These are phyloP conservation scores for Papilio polyxenes DNA, from an alignment of 1,140 invertebrate species.

Conservation along the genomic window DNA sequence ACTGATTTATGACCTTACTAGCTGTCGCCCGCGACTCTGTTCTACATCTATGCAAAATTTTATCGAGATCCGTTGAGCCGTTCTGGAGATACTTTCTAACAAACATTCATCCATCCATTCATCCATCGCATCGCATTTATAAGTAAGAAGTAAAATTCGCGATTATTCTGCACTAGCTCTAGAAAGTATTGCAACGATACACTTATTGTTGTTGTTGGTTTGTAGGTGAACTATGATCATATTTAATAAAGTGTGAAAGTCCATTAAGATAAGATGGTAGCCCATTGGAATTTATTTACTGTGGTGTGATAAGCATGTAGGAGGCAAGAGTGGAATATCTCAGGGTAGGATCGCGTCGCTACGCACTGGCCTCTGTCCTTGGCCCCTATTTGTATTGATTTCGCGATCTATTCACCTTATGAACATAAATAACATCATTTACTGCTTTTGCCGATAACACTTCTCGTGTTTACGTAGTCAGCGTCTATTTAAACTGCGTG, in stretches of 20 bases:
- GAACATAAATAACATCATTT: constrained; percentile 29
- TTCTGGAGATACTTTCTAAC: too few relatives aligned
- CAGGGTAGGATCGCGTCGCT: constrained; percentile 50
- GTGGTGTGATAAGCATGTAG: not conserved
- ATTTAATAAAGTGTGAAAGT: constrained; percentile 34
- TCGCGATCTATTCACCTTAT: constrained; percentile 24
- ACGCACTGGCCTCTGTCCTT: constrained; percentile 59
- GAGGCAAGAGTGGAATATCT: constrained; percentile 49
- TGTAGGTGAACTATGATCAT: constrained; percentile 20
- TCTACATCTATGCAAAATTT: too few relatives aligned
- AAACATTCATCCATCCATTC: too few relatives aligned
- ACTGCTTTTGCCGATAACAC: constrained; percentile 28
- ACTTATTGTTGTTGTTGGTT: not conserved
- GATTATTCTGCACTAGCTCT: not conserved
- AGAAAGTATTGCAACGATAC: not conserved
- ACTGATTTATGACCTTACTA: too few relatives aligned
- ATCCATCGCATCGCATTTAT: too few relatives aligned
- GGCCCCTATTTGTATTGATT: constrained; percentile 53
- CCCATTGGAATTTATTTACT: not conserved
- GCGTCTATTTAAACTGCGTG: not conserved
- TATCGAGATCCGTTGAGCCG: too few relatives aligned
- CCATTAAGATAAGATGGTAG: not conserved
- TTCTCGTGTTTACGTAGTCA: constrained; percentile 12
- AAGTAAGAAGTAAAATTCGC: too few relatives aligned
- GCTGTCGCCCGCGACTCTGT: too few relatives aligned